Conservation (phyloP, 2,113 vertebrate species). For the Sander lucioperca region DNA sequence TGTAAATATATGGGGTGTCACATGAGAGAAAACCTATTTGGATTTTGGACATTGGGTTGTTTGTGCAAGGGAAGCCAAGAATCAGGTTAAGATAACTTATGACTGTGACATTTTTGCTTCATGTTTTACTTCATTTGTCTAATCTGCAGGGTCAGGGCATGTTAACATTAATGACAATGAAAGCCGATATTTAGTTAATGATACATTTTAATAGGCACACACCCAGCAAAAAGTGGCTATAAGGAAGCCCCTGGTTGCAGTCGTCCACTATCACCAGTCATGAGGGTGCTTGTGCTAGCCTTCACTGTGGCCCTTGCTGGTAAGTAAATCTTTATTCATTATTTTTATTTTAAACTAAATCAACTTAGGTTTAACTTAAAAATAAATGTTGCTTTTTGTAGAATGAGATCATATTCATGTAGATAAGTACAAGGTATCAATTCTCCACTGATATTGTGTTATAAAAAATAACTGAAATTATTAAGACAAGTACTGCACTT, state of each 20-base stretch:
- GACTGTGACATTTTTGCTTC: slow-evolving; percentile 22
- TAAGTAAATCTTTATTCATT: no score
- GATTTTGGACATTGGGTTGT: not conserved
- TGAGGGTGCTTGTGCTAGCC: slow-evolving; percentile 75
- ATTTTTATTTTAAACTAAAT: not conserved
- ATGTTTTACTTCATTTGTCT: slow-evolving; percentile 36
- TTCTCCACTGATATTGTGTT: not conserved
- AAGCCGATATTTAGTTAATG: slow-evolving; percentile 59
- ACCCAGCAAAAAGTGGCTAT: slow-evolving; percentile 52
- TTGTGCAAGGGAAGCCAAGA: not conserved
- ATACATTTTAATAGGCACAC: slow-evolving; percentile 28
- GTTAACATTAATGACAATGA: slow-evolving; percentile 39
- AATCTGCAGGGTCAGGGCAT: slow-evolving; percentile 43
- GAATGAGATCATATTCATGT: not conserved
- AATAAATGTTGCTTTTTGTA: not conserved
- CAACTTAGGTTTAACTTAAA: no score
- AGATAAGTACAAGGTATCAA: not conserved
- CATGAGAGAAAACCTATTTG: not conserved
- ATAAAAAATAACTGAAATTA: not conserved
- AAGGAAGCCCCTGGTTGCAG: slow-evolving; percentile 22
- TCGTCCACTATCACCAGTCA: slow-evolving; percentile 62
- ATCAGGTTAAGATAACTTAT: not conserved
- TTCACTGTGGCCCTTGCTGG: slow-evolving; percentile 74
- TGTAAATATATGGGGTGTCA: no score
- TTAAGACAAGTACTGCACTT: no score